phyloP scores from a whole-genome alignment of 2,113 vertebrate species.

The Apus apus region DNA sequence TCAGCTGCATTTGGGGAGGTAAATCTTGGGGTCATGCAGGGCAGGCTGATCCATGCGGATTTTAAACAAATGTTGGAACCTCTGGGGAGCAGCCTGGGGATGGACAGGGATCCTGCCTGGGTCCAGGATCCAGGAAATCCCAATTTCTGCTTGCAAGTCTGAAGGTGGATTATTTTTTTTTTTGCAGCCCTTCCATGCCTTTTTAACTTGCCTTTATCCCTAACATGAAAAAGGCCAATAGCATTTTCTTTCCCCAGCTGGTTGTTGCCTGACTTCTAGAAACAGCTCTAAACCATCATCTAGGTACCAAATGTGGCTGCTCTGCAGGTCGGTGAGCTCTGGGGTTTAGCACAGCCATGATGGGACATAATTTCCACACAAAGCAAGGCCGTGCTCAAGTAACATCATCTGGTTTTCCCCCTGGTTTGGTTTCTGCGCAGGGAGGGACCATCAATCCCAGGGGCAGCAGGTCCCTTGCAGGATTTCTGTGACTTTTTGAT shows the following conservation, averaged over 20 bases:
- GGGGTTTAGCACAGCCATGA: rapidly evolving
- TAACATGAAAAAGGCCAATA: rapidly evolving
- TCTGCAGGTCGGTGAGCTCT: neutral
- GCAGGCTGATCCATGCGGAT: rapidly evolving
- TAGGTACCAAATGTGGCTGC: rapidly evolving
- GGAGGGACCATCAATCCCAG: neutral
- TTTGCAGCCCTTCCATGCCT: neutral
- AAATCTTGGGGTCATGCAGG: neutral
- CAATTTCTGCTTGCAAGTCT: rapidly evolving
- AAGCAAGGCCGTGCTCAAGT: neutral
- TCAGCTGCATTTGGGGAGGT: neutral
- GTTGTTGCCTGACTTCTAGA: neutral
- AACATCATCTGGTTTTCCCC: neutral
- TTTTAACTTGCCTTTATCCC: neutral
- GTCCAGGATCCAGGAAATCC: neutral
- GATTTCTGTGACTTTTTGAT: neutral
- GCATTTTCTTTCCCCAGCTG: neutral
- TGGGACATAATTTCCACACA: rapidly evolving
- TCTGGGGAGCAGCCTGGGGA: neutral
- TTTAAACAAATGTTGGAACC: neutral
- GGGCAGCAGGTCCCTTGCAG: neutral
- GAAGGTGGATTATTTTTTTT: neutral
- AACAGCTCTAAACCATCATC: rapidly evolving
- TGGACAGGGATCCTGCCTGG: neutral
- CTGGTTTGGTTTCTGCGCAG: neutral